Base-by-base conservation (phyloP, 2,888 invertebrate genomes). In the Drosophila rellima region DNA sequence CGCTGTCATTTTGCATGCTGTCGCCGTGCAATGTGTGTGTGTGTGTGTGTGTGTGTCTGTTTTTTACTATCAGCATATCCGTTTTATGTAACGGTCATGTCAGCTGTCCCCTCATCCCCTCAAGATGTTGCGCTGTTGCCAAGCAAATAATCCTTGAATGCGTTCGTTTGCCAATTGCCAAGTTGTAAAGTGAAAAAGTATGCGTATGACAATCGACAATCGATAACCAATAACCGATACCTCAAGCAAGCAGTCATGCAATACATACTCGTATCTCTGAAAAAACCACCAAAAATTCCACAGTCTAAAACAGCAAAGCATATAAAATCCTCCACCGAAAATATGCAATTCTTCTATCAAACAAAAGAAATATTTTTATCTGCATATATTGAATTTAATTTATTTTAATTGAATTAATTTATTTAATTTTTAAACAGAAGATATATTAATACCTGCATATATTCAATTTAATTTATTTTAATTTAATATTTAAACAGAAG, bases 1-100 rank as follows among this genome's bases (percentile, higher is more conserved):
- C 64, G 67, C 76, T 82, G 74, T 82, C 76, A 88, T 82, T 88
- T 85, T 77, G 71, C 77, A 82, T 82, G 70, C 68, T 74, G 54
- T 59, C 75, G 74, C 48, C 63, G 60, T 44, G 23, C 37, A 40
- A 33, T 51, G 15, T 39, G 39, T 45, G 40, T 33, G 39, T 26
- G 39, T 17, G 13, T 35, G 10, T 45, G 13, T 10, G 18, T 60
- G 40, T 42, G 52, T 52, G 37, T 59, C 20, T 45, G 18, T 54
- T 26, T 60, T 52, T 56, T 54, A 54, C 44, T 69, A 64, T 51
- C 60, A 68, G 52, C 57, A 48, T 57, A 62, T 59, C 63, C 70
- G 75, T 63, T 60, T 29, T 47, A n/a, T 69, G 47, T 47, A 31
- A 71, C 51, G 47, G 52, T 50, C 59, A 51, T 55, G 62, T 52